Conservation (phyloP, 2,113 vertebrate species). For the Cnemophilus loriae region DNA sequence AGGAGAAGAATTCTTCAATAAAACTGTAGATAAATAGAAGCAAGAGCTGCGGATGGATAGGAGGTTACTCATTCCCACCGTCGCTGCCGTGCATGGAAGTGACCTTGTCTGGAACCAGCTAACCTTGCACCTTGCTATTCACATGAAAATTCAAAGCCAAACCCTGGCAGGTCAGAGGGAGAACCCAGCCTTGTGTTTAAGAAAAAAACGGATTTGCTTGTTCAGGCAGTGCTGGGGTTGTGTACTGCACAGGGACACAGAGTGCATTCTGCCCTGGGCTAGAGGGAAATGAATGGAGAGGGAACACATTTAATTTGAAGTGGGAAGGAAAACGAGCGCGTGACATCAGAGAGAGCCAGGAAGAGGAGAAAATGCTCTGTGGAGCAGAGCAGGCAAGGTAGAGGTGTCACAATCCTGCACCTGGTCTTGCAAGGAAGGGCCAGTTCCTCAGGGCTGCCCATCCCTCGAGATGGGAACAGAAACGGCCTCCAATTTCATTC, state of each 20-base stretch:
- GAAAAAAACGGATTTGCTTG: not conserved
- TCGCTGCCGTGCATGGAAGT: not conserved
- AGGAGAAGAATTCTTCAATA: slow-evolving; percentile 9
- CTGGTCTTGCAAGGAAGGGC: not conserved
- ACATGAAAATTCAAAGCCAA: slow-evolving; percentile 58
- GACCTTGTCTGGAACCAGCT: slow-evolving; percentile 39
- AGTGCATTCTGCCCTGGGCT: not conserved
- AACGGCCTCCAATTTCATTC: not conserved
- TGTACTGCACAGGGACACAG: not conserved
- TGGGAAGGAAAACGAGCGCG: not conserved
- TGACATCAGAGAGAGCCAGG: not conserved
- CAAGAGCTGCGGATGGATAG: not conserved
- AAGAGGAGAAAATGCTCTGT: not conserved
- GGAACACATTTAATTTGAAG: not conserved
- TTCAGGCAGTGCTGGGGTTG: not conserved
- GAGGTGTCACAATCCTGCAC: accelerated
- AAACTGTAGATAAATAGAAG: slow-evolving; percentile 17
- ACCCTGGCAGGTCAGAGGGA: not conserved
- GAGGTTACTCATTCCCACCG: slow-evolving; percentile 8
- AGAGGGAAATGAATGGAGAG: not conserved
- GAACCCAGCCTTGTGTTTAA: not conserved
- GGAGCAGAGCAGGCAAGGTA: not conserved
- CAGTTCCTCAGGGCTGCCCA: not conserved
- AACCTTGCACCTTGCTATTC: slow-evolving; percentile 11
- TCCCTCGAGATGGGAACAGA: not conserved